Base-by-base conservation (phyloP, 2,888 invertebrate species). In the Volucella inflata region DNA sequence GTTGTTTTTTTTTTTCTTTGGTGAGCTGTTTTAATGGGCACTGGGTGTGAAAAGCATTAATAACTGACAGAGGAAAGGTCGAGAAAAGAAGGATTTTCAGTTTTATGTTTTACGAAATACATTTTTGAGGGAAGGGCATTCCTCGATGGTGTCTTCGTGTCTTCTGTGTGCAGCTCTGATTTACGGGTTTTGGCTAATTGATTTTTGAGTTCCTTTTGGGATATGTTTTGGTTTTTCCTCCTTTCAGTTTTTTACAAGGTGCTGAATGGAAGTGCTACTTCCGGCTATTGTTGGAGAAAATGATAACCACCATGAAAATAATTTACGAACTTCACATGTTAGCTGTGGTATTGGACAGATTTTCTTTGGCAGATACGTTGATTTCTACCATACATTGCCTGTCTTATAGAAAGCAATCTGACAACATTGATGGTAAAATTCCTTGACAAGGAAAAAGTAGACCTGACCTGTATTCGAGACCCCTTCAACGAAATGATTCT, bases 31-130 rank as follows among this genome's bases (percentile, higher is more conserved):
- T 74, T 70, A 84, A 71, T 70, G 60, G 70, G 42, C 65, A 48
- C 46, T 65, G 79, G 79, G 79, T 79, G 83, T 84, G 79, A 79
- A 84, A 65, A 75, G 40, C 68, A 62, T 78, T 64, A 67, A 74
- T 78, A 55, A 64, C 64, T 21, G 68, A 62, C 38, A 70, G 64
- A 14, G 53, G 50, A 48, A 10, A 16, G 48, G 64, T 64, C 48
- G 57, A 62, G 46, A 46, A 48, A 48, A 2, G n/a, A 72, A 60
- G 71, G 62, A 62, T 62, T 50, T 62, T 30, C 51, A 51, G 30
- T 30, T 30, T 30, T 30, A 4, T 30, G 30, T 30, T 6, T 30
- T 30, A 44, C 17, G 55, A 48, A 40, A 40, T n/a, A 30, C 30
- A 6, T 30, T 30, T 57, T 36, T 38, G 51, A 16, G 42, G 17